Evolutionary conservation across 2,797 vertebrate genomes (phyloP).

Genomic region (Scolopax bukidnonensis): DNA sequence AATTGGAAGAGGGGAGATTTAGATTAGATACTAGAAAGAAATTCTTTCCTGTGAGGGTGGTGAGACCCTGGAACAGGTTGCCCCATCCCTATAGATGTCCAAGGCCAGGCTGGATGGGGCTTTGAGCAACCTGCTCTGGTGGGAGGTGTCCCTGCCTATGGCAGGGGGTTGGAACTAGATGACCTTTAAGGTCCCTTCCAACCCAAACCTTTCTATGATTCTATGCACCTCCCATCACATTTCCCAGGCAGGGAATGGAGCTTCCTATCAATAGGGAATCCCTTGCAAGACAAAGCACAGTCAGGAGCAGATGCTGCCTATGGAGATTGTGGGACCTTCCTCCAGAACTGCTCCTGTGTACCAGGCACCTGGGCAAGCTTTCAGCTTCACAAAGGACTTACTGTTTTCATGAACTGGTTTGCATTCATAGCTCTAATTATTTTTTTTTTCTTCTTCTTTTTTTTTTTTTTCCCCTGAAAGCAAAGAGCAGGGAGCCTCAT

Average conservation of each 20-base stretch:
- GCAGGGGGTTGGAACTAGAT: no score
- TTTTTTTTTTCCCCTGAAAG: not conserved
- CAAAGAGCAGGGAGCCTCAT: not conserved
- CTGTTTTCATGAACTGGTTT: not conserved
- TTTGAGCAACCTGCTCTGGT: no score
- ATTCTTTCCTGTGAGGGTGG: no score
- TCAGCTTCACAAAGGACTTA: not conserved
- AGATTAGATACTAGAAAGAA: no score
- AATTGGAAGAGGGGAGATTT: no score
- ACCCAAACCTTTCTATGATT: no score
- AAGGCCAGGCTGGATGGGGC: no score
- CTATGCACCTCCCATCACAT: fast-evolving
- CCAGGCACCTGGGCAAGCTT: not conserved
- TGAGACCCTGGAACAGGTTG: no score
- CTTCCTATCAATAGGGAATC: fast-evolving
- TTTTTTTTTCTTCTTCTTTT: not conserved
- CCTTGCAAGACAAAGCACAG: not conserved
- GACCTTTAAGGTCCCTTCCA: no score
- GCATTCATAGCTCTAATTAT: not conserved
- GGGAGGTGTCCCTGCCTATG: no score
- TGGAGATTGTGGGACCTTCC: not conserved
- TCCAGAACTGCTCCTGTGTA: not conserved
- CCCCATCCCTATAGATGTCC: no score
- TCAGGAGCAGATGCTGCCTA: not conserved
- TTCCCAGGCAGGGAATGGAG: not conserved